These are phyloP conservation scores for Magallana nippona DNA, from an alignment of 2,888 invertebrate genomes.

Conservation along the genomic window DNA sequence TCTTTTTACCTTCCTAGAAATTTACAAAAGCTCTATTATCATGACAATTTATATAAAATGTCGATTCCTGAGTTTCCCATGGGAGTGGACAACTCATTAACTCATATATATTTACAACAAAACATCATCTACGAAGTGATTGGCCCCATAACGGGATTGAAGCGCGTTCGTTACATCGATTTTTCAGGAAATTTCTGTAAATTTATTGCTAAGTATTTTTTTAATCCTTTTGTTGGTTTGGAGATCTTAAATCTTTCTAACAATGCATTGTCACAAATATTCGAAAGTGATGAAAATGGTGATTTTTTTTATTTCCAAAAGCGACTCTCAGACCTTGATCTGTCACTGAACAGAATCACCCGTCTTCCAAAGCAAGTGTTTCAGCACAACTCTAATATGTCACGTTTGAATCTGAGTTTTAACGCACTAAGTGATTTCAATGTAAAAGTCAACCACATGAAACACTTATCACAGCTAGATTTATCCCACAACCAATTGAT, in stretches of 20 bases:
- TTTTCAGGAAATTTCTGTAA: conserved; percentile 4
- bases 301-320: neutral
- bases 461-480: neutral
- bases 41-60: conserved; percentile 4
- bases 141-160: neutral
- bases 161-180: neutral
- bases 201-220: neutral
- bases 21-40: neutral
- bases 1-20: neutral
- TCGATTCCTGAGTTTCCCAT: neutral
- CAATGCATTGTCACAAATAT: neutral
- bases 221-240: neutral
- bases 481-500: conserved; percentile 11
- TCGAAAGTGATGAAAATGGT: conserved; percentile 8
- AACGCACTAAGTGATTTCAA: neutral
- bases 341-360: neutral
- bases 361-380: neutral
- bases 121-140: neutral
- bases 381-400: neutral
- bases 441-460: neutral
- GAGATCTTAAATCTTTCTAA: neutral
- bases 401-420: neutral
- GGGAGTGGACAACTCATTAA: neutral
- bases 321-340: neutral
- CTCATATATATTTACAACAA: neutral